These are phyloP conservation scores for Dinoponera quadriceps DNA, from an alignment of 1,140 invertebrate species.

Conservation along the genomic window DNA sequence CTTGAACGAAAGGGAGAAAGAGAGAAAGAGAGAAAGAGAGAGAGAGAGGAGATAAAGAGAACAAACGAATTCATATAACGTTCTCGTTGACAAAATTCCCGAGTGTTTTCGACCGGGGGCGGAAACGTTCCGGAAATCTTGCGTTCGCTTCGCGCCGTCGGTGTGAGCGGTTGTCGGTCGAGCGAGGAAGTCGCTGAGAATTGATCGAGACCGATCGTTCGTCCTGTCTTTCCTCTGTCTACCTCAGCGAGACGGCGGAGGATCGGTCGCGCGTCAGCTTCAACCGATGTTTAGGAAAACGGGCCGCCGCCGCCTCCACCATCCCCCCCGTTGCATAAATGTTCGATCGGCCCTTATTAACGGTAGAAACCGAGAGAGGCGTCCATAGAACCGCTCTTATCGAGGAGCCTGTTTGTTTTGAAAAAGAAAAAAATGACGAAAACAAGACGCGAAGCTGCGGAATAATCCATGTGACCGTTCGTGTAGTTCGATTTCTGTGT, in stretches of 20 bases:
- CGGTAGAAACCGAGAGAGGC: constrained; percentile 1
- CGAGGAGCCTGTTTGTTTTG: constrained; percentile 28
- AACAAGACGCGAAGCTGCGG: background rate
- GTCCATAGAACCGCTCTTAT: constrained; percentile 35
- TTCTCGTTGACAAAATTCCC: constrained; percentile 13
- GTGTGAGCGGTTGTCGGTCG: constrained; percentile 2
- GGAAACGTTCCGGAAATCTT: constrained; percentile 15
- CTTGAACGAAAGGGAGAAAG: constrained; percentile 31
- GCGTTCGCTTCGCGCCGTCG: constrained; percentile 26
- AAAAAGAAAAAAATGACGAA: constrained; percentile 39
- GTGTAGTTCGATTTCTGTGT: constrained; percentile 54
- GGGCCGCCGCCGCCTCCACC: too few relatives aligned
- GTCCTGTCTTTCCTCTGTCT: background rate
- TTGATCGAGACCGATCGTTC: constrained; percentile 11
- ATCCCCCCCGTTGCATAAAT: constrained; percentile 36
- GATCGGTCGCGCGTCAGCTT: constrained; percentile 15
- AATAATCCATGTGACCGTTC: constrained; percentile 43
- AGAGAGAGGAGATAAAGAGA: too few relatives aligned
- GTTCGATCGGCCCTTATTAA: constrained; percentile 46
- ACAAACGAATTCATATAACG: background rate
- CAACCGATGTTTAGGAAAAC: constrained; percentile 13
- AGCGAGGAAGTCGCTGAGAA: constrained; percentile 5
- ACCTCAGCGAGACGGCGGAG: background rate
- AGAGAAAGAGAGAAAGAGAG: too few relatives aligned
- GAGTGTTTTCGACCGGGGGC: constrained; percentile 24